A percentile compares a stretch with the other conserved stretches of the same genome.
phyloP scores from a whole-genome alignment of 1,140 invertebrate species.

The Drosophila nasuta region DNA sequence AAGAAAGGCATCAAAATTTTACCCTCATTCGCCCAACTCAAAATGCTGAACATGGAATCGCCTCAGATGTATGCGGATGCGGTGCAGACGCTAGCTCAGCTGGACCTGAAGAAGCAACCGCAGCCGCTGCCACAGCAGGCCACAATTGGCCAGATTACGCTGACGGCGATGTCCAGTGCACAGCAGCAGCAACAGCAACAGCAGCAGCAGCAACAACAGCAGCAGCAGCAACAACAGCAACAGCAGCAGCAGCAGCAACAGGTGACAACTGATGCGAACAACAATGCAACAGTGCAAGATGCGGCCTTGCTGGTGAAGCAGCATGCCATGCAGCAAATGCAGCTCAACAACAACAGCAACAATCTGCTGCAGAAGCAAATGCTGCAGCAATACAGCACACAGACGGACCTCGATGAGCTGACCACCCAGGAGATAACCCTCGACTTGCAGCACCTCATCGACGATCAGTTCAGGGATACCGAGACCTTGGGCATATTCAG shows the following conservation, averaged over 20 bases:
- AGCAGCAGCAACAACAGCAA: slow-evolving; percentile 65
- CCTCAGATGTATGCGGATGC: slow-evolving; percentile 89
- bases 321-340: slow-evolving; percentile 80
- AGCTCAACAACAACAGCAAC: slow-evolving; percentile 78
- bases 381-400: slow-evolving; percentile 88
- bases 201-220: slow-evolving; percentile 73
- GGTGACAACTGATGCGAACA: slow-evolving; percentile 83
- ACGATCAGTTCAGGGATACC: slow-evolving; percentile 94
- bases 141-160: slow-evolving; percentile 85
- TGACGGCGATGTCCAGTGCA: slow-evolving; percentile 86
- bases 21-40: slow-evolving; percentile 79
- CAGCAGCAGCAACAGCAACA: slow-evolving; percentile 84
- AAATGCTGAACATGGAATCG: slow-evolving; percentile 88
- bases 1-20: slow-evolving; percentile 82
- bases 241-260: slow-evolving; percentile 76
- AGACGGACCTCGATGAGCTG: slow-evolving; percentile 93
- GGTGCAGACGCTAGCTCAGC: slow-evolving; percentile 78
- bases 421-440: slow-evolving; percentile 95
- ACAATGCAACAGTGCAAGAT: slow-evolving; percentile 76
- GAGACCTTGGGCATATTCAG: slow-evolving; percentile 90
- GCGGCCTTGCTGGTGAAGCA: slow-evolving; percentile 75
- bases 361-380: slow-evolving; percentile 85
- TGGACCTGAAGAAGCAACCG: slow-evolving; percentile 84
- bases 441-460: slow-evolving; percentile 94
- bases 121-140: slow-evolving; percentile 84